Percentiles rank a stretch among this genome's conserved stretches.
phyloP scores from a whole-genome alignment of 1,140 invertebrate species.

The Cydia splendana region DNA sequence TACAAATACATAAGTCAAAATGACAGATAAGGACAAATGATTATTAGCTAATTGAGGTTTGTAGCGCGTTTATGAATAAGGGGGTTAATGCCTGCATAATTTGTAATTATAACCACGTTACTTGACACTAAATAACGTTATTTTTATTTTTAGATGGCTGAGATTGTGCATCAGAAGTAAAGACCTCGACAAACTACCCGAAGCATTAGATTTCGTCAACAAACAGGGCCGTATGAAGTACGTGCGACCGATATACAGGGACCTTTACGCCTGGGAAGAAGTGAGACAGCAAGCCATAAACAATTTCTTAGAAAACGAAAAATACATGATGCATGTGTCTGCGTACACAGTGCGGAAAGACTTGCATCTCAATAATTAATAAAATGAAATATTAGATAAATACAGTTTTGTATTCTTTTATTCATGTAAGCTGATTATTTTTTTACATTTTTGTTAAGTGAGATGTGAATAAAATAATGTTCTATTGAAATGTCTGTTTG shows the following conservation, averaged over 20 bases:
- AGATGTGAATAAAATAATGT: constrained; percentile 32
- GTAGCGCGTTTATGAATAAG: too few species aligned
- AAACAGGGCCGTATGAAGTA: constrained; percentile 95
- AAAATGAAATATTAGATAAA: constrained; percentile 34
- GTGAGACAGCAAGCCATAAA: constrained; percentile 84
- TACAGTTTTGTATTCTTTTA: constrained; percentile 25
- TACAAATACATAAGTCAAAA: too few species aligned
- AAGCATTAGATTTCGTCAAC: constrained; percentile 89
- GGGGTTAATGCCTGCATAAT: too few species aligned
- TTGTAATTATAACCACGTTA: too few species aligned
- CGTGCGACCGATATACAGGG: constrained; percentile 92
- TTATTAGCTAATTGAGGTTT: too few species aligned
- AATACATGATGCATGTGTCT: constrained; percentile 91
- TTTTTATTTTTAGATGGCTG: constrained; percentile 88
- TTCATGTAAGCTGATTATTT: constrained; percentile 26
- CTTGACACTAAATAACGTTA: too few species aligned
- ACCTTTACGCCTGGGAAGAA: constrained; percentile 90
- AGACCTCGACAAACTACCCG: constrained; percentile 84
- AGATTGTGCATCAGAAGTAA: constrained; percentile 87
- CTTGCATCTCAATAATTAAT: constrained; percentile 80
- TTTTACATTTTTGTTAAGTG: constrained; percentile 11
- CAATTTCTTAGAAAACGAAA: constrained; percentile 85
- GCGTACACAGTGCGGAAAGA: constrained; percentile 88
- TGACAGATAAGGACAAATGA: too few species aligned
- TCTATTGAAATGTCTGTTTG: not conserved